Conservation (phyloP, 1,140 invertebrate genomes). For the Drosophila ambigua region DNA sequence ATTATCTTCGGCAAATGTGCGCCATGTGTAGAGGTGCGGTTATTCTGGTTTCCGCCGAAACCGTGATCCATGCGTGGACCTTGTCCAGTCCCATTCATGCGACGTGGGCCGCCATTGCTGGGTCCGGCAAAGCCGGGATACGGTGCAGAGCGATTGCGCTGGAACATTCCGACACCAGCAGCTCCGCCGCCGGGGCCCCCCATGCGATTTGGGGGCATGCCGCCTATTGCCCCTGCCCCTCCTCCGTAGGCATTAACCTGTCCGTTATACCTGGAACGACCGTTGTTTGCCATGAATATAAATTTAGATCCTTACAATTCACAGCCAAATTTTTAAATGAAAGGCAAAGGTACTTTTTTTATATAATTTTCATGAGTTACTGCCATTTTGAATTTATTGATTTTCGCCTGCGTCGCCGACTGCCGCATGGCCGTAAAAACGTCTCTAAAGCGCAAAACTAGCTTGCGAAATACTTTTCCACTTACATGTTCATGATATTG, state of each 20-base stretch:
- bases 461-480: too few species aligned
- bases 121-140: constrained; percentile 55
- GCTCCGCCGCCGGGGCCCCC: constrained; percentile 35
- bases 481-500: too few species aligned
- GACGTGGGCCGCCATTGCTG: constrained; percentile 23
- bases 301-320: constrained; percentile 66
- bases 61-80: constrained; percentile 32
- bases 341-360: constrained; percentile 40
- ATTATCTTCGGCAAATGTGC: constrained; percentile 91
- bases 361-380: constrained; percentile 69
- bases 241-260: constrained; percentile 70
- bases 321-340: constrained; percentile 39
- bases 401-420: constrained; percentile 49
- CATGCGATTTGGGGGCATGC: constrained; percentile 73
- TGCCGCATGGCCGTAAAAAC: constrained; percentile 26
- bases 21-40: constrained; percentile 85
- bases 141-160: constrained; percentile 70
- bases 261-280: constrained; percentile 71
- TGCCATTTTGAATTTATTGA: constrained; percentile 80
- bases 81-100: constrained; percentile 57
- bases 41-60: constrained; percentile 53
- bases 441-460: too few species aligned
- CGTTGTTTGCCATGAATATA: constrained; percentile 54
- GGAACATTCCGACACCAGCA: constrained; percentile 69
- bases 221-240: constrained; percentile 38